phyloP scores from a whole-genome alignment of 2,797 vertebrate species.

The Percopsis omiscomaycus region DNA sequence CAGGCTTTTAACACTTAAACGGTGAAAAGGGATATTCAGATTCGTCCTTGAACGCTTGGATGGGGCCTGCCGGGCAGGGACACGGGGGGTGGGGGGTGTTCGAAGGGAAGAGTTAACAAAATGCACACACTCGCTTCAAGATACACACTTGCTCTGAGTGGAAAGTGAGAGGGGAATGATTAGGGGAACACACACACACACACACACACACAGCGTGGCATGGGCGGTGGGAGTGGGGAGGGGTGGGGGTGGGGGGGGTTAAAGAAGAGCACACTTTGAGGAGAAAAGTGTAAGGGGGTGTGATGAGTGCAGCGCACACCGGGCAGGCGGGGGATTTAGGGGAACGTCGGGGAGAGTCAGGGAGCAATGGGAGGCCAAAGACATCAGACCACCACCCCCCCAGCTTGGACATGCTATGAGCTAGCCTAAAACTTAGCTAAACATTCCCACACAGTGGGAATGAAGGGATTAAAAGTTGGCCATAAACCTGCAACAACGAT shows the following conservation, averaged over 20 bases:
- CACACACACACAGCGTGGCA: constrained; percentile 23
- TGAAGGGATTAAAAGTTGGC: constrained; percentile 60
- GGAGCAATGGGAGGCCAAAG: constrained; percentile 64
- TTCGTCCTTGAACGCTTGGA: constrained; percentile 83
- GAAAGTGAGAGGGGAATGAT: constrained; percentile 65
- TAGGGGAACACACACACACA: constrained; percentile 48
- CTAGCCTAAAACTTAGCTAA: constrained; percentile 58
- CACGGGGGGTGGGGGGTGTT: constrained; percentile 35
- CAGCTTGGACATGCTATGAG: constrained; percentile 58
- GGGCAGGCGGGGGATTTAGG: constrained; percentile 36
- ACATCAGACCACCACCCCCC: constrained; percentile 42
- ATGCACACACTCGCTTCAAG: constrained; percentile 32
- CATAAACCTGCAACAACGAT: constrained; percentile 39
- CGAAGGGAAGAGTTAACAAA: constrained; percentile 63
- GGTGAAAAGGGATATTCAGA: constrained; percentile 84
- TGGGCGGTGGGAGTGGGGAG: not conserved
- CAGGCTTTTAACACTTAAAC: constrained; percentile 86
- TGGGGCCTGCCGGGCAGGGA: constrained; percentile 69
- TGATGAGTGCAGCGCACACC: not conserved
- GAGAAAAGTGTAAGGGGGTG: not conserved
- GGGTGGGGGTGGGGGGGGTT: not conserved
- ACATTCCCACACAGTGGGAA: constrained; percentile 54
- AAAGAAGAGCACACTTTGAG: not conserved
- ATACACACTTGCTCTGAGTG: constrained; percentile 4
- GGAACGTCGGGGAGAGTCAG: constrained; percentile 26